phyloP scores from a whole-genome alignment of 2,888 invertebrate genomes.

The Spodoptera picta region DNA sequence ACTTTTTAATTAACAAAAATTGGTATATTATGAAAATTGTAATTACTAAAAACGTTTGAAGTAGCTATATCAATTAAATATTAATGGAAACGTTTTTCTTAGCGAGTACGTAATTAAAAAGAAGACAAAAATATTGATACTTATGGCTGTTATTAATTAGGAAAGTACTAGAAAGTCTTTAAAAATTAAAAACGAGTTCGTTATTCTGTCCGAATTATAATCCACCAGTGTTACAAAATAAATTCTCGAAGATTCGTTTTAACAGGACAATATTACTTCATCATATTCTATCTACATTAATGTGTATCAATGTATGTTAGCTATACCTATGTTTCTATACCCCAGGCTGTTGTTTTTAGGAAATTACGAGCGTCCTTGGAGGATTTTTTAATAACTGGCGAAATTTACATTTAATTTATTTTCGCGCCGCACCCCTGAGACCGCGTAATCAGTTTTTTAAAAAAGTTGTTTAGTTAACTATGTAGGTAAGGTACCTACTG shows the following conservation, averaged over 20 bases:
- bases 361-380: too few species aligned
- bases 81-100: slow-evolving; percentile 1
- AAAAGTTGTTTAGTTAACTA: too few species aligned
- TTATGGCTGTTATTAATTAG: not conserved
- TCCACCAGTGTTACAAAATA: not conserved
- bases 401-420: too few species aligned
- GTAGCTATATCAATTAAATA: slow-evolving; percentile 7
- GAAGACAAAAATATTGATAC: not conserved
- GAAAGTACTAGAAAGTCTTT: not conserved
- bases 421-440: too few species aligned
- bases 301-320: too few species aligned
- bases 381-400: too few species aligned
- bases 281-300: too few species aligned
- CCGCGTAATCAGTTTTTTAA: too few species aligned
- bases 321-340: too few species aligned
- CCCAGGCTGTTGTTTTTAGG: too few species aligned
- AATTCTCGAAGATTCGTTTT: slow-evolving; percentile 32
- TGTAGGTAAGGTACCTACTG: too few species aligned
- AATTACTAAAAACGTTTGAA: not conserved
- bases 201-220: slow-evolving; percentile 18
- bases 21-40: not conserved
- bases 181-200: slow-evolving; percentile 15
- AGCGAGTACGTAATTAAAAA: not conserved
- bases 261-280: slow-evolving; percentile 6
- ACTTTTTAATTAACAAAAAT: slow-evolving; percentile 12